Evolutionary conservation across 2,888 invertebrate species (phyloP), one percentile per base, ranked within the genome.

Genomic region (Trisateles emortualis): DNA sequence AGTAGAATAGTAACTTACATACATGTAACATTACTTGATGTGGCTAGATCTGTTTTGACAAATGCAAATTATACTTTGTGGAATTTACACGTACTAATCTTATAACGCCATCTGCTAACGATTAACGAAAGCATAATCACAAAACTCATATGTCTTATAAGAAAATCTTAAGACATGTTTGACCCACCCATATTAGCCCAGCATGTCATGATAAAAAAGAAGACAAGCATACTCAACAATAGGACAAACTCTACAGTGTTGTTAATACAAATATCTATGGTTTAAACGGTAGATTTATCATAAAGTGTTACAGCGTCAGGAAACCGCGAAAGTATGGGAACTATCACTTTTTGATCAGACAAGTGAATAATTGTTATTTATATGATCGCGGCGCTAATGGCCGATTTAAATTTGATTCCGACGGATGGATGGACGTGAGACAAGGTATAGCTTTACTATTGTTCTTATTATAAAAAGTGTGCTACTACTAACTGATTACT

Each of bases 381-480:
- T 62, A 64, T 44, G 50, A 64, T 56, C 51, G 42, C 26, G 41
- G 47, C 39, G 53, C 22, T 58, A 69, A 62, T 46, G 55, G 60
- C 51, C 57, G 39, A 44, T 59, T 45, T 43, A 42, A 66, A 66
- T 58, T 53, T 46, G 48, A 52, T 54, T 56, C n/a, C 38, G 42
- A 46, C 29, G 51, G 59, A 59, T 66, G 49, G 10, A 3, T 5
- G 5, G 5, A 22, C 5, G 22, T 22, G 22, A 22, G 22, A 22
- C 5, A 3, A 22, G 22, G 26, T 26, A 3, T 47, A 63, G 52
- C 45, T 60, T 62, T 65, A 52, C 53, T 55, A 63, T 59, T 62
- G 64, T 67, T 65, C 68, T 45, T 58, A 78, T 78, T 72, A 70
- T 74, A 76, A 59, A 74, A 76, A 59, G 60, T 60, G 45, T 59